These are phyloP conservation scores for Yponomeuta malinellus DNA, from an alignment of 2,888 invertebrate genomes.

Conservation along the genomic window DNA sequence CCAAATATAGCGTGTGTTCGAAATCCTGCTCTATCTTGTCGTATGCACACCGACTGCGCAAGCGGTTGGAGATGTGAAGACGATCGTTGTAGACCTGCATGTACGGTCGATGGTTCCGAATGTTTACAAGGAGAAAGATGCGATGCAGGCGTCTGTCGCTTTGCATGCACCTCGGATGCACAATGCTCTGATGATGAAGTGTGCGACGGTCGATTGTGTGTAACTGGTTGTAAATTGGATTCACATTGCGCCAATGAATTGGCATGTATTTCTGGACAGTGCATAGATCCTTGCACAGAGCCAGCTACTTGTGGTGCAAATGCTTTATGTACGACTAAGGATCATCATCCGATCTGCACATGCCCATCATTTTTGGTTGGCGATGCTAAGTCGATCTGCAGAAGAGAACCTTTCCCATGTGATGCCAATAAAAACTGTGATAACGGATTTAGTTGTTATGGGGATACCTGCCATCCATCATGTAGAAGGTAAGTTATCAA, in stretches of 20 bases:
- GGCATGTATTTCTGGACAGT: slow-evolving; percentile 87
- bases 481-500: slow-evolving; percentile 80
- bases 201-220: slow-evolving; percentile 87
- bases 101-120: slow-evolving; percentile 80
- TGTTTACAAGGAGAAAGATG: slow-evolving; percentile 91
- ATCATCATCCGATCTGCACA: slow-evolving; percentile 84
- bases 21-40: slow-evolving; percentile 84
- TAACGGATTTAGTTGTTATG: slow-evolving; percentile 84
- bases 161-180: slow-evolving; percentile 87
- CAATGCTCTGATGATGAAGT: slow-evolving; percentile 92
- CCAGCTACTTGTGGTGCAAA: slow-evolving; percentile 90
- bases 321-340: slow-evolving; percentile 81
- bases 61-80: slow-evolving; percentile 83
- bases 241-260: slow-evolving; percentile 83
- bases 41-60: slow-evolving; percentile 84
- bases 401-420: slow-evolving; percentile 80
- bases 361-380: slow-evolving; percentile 85
- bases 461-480: slow-evolving; percentile 83
- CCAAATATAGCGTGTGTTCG: slow-evolving; percentile 92
- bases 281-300: slow-evolving; percentile 84
- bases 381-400: slow-evolving; percentile 84
- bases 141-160: slow-evolving; percentile 84
- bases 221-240: slow-evolving; percentile 87
- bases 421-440: slow-evolving; percentile 80
- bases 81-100: slow-evolving; percentile 84